Evolutionary conservation across 2,888 invertebrate species (phyloP).

Genomic region (Trachelus iudaicus): DNA sequence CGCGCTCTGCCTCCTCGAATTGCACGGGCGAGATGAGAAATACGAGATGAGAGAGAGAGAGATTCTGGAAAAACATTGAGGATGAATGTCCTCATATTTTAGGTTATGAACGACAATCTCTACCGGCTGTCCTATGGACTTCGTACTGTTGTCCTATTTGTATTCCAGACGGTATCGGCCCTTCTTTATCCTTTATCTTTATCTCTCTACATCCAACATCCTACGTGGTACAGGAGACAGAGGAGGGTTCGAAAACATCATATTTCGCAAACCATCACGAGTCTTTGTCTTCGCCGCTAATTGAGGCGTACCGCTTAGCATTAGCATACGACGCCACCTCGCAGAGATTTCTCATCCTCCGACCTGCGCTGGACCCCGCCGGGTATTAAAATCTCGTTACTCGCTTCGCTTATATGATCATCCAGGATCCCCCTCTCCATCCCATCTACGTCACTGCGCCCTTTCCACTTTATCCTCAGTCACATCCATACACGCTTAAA

Average conservation of each 20-base stretch:
- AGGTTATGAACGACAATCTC: not conserved
- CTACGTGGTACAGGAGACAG: not conserved
- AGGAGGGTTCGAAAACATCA: not conserved
- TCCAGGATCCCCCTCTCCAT: not conserved
- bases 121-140: not conserved
- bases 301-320: slow-evolving; percentile 40
- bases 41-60: too few relatives aligned
- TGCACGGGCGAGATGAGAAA: not conserved
- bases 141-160: not conserved
- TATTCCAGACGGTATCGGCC: not conserved
- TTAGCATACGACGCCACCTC: slow-evolving; percentile 39
- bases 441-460: not conserved
- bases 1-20: not conserved
- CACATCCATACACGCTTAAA: not conserved
- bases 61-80: not conserved
- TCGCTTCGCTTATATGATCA: slow-evolving; percentile 4
- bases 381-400: slow-evolving; percentile 40
- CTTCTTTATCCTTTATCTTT: not conserved
- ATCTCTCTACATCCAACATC: not conserved
- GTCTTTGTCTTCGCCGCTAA: slow-evolving; percentile 33
- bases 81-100: not conserved
- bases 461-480: not conserved
- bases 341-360: slow-evolving; percentile 15
- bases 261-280: not conserved
- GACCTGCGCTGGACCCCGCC: slow-evolving; percentile 4